phyloP scores from a whole-genome alignment of 2,888 invertebrate species.

The Selenia dentaria region DNA sequence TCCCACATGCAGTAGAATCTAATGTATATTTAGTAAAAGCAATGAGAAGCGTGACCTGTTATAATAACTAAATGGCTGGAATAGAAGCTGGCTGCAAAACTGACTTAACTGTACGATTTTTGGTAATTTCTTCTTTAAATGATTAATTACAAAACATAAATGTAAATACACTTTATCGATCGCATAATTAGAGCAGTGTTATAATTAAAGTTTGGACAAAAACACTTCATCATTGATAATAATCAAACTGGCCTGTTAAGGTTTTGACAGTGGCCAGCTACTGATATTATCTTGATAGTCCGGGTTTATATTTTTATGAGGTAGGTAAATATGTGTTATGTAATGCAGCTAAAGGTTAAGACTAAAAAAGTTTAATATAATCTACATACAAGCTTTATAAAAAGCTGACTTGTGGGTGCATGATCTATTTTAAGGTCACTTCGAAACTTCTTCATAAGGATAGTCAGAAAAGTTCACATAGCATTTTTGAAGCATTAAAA shows the following conservation, averaged over 20 bases:
- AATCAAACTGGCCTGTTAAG: slow-evolving; percentile 22
- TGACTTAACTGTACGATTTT: too few relatives aligned
- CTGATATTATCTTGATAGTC: slow-evolving; percentile 23
- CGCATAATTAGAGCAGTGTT: slow-evolving; percentile 21
- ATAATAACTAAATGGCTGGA: too few relatives aligned
- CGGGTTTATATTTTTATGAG: slow-evolving; percentile 14
- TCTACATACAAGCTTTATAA: not conserved
- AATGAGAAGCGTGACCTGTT: too few relatives aligned
- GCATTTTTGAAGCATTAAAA: too few relatives aligned
- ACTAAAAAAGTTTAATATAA: not conserved
- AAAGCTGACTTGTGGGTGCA: not conserved
- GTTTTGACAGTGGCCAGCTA: slow-evolving; percentile 24
- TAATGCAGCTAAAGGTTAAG: slow-evolving; percentile 11
- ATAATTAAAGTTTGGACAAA: slow-evolving; percentile 27
- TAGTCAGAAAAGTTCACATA: too few relatives aligned
- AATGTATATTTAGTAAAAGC: too few relatives aligned
- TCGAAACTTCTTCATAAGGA: too few relatives aligned
- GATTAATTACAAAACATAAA: not conserved
- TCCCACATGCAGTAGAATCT: too few relatives aligned
- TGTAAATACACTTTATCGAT: slow-evolving; percentile 13
- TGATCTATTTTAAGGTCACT: not conserved
- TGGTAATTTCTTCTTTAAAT: not conserved
- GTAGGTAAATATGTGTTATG: slow-evolving; percentile 20
- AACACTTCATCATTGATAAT: slow-evolving; percentile 28
- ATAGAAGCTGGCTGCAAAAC: too few relatives aligned